Evolutionary conservation across 2,113 vertebrate genomes (phyloP), one percentile per base, ranked within the genome.

Genomic region (Amphiprion ocellaris): DNA sequence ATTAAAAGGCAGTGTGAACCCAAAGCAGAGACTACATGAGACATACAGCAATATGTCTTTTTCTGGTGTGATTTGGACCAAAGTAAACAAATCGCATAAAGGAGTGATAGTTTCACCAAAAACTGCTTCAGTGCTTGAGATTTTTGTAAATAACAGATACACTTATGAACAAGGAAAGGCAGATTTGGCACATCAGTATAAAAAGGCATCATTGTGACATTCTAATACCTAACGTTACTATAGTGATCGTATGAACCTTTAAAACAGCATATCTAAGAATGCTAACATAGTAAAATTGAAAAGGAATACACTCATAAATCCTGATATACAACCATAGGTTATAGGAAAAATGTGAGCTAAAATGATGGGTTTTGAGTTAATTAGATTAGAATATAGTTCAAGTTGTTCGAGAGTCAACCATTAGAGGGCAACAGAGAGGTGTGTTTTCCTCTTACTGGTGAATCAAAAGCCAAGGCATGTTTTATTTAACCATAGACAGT

Each of bases 371-470:
- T 64, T 60, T 4, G 8, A 1, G 15, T 26, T 5, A 0, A 24
- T 23, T 19, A 60, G 14, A 46, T 56, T 33, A 30, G 16, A 24
- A 10, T 28, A 50, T 21, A 10, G n/a, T 64, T 62, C 3, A 21
- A 2, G 26, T 58, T 67, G 23, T 70, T 81, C 41, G 28, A 17
- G 11, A 54, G 2, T 0, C 4, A 16, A 1, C 72, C 85, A 79
- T 4, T 26, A 89, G 90, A 88, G 69, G 79, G 81, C 74, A 82
- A 7, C 67, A 79, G 21, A 83, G 41, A 49, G 10, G 2, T 14
- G 7, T 33, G 23, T 61, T 69, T 23, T 24, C 8, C 4, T 56
- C 0, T 15, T 9, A 17, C 1, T 1, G 8, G 21, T 64, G 9
- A 19, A 21, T 60, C 24, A 46, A 66, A 64, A 19, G 1, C 11